Conservation (phyloP, 2,888 invertebrate genomes). For the Steromphala cineraria region DNA sequence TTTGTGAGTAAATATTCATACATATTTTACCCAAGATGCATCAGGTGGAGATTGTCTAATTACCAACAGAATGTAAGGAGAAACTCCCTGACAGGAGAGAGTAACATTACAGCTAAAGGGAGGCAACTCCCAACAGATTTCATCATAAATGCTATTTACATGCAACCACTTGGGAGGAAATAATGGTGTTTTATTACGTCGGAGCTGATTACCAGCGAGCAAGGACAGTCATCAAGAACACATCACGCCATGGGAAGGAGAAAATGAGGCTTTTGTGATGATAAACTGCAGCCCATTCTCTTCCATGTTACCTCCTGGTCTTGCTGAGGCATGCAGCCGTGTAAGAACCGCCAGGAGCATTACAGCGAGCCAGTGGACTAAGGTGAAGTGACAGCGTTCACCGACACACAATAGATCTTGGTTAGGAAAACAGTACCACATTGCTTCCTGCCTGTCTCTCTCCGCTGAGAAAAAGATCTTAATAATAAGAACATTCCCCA, state of each 20-base stretch:
- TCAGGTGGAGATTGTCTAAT: too few species aligned
- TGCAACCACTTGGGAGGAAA: constrained; percentile 12
- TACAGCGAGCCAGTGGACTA: background rate
- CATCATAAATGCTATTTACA: constrained; percentile 14
- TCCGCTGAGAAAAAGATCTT: background rate
- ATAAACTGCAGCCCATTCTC: constrained; percentile 15
- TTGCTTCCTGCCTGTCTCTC: background rate
- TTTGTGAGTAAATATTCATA: too few species aligned
- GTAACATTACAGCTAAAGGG: background rate
- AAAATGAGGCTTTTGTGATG: constrained; percentile 18
- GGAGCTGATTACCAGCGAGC: constrained; percentile 15
- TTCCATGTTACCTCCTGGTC: background rate
- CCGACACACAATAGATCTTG: constrained; percentile 2
- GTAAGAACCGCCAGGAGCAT: background rate
- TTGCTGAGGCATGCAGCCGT: background rate
- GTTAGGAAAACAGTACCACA: constrained; percentile 15
- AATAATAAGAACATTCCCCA: background rate
- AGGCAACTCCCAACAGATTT: constrained; percentile 6
- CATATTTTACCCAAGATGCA: too few species aligned
- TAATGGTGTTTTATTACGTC: constrained; percentile 17
- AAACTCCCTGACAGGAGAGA: too few species aligned
- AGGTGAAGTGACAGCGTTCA: background rate
- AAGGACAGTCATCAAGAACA: constrained; percentile 16
- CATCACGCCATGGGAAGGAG: constrained; percentile 2
- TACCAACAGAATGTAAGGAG: too few species aligned